Percentiles rank a stretch among this genome's conserved stretches.
phyloP scores from a whole-genome alignment of 2,888 invertebrate species.

The Glaucopsyche alexis region DNA sequence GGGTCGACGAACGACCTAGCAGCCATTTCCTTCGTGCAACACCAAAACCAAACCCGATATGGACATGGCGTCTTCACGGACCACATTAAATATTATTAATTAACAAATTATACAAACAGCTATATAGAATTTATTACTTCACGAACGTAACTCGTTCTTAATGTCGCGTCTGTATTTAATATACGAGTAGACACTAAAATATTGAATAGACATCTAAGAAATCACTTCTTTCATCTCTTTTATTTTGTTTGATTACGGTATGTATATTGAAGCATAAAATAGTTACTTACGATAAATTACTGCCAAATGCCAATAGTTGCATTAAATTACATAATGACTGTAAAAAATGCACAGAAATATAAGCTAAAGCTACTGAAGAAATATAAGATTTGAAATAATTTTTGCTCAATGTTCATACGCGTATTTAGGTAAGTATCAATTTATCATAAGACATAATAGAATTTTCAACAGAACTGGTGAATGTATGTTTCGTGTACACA shows the following conservation, averaged over 20 bases:
- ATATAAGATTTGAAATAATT: background rate
- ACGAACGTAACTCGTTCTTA: constrained; percentile 1
- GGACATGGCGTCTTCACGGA: constrained; percentile 19
- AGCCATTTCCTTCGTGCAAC: constrained; percentile 40
- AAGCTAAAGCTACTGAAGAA: background rate
- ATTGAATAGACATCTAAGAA: background rate
- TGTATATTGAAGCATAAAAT: background rate
- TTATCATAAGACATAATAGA: background rate
- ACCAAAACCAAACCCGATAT: constrained; percentile 26
- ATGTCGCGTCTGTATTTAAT: background rate
- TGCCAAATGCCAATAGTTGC: background rate
- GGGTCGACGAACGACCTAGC: constrained; percentile 79
- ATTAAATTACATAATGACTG: background rate
- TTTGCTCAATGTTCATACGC: background rate
- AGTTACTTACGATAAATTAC: background rate
- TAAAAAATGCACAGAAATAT: no score
- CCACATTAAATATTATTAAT: constrained; percentile 10
- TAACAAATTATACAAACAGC: constrained; percentile 15
- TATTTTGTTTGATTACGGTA: background rate
- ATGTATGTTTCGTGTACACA: constrained; percentile 5
- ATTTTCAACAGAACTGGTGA: background rate
- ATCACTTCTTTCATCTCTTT: background rate
- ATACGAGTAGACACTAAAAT: background rate
- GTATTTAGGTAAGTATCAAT: background rate
- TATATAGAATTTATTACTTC: constrained; percentile 6